These are phyloP conservation scores for Morpho deidamia DNA, from an alignment of 2,888 invertebrate genomes.

Conservation along the genomic window DNA sequence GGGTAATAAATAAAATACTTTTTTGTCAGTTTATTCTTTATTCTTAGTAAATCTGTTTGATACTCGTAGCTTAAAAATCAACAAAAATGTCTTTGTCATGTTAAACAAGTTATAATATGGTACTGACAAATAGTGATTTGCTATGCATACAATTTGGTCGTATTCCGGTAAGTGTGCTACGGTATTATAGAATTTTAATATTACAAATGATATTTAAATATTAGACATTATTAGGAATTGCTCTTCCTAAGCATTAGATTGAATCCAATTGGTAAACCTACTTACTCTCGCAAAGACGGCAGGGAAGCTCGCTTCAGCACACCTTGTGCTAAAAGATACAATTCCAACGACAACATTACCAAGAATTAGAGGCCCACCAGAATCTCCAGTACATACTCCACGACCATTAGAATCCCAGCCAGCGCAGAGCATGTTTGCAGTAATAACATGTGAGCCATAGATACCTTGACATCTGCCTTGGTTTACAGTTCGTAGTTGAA, in stretches of 20 bases:
- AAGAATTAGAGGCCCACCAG: slow-evolving; percentile 27
- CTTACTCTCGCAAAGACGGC: background rate
- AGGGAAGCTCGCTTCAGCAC: background rate
- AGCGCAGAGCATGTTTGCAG: background rate
- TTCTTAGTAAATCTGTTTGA: too few relatives aligned
- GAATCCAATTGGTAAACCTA: slow-evolving; percentile 6
- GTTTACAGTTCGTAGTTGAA: slow-evolving; percentile 6
- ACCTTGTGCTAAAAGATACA: background rate
- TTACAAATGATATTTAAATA: too few relatives aligned
- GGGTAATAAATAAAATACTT: too few relatives aligned
- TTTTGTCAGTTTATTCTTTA: too few relatives aligned
- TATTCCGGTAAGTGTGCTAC: too few relatives aligned
- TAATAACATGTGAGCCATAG: background rate
- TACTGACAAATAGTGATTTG: too few relatives aligned
- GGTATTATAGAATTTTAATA: too few relatives aligned
- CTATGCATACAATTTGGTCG: too few relatives aligned
- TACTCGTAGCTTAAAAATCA: too few relatives aligned
- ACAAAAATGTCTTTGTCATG: too few relatives aligned
- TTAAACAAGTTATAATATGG: too few relatives aligned
- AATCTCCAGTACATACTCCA: background rate
- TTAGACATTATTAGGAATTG: too few relatives aligned
- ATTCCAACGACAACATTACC: background rate
- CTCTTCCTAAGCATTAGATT: background rate
- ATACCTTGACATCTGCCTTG: slow-evolving; percentile 1
- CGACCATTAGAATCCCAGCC: background rate